Conservation (phyloP, 2,888 invertebrate genomes). For the Beris morrisii region DNA sequence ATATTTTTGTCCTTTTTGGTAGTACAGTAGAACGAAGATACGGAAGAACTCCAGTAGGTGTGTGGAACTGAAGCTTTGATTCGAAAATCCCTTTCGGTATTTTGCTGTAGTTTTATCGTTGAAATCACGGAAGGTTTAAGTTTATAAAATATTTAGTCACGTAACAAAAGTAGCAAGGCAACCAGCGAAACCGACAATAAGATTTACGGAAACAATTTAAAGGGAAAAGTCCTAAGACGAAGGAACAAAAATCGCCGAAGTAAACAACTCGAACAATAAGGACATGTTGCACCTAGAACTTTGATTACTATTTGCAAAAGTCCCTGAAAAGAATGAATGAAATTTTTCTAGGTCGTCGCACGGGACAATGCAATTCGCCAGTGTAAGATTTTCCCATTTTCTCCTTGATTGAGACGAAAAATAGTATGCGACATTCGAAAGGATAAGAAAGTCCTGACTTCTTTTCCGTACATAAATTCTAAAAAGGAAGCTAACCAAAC, state of each 20-base stretch:
- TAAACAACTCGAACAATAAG: constrained; percentile 1
- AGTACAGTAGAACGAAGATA: too few relatives aligned
- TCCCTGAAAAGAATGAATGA: constrained; percentile 7
- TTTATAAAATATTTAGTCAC: constrained; percentile 33
- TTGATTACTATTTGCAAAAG: constrained; percentile 14
- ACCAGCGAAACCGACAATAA: constrained; percentile 4
- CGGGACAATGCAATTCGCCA: not conserved
- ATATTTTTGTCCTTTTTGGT: not conserved
- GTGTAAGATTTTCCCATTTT: too few relatives aligned
- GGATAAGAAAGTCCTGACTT: not conserved
- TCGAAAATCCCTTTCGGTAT: not conserved
- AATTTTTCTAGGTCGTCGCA: not conserved
- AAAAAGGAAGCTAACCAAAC: not conserved
- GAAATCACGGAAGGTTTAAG: constrained; percentile 11
- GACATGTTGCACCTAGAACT: constrained; percentile 11
- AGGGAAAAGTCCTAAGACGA: not conserved
- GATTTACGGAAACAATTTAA: constrained; percentile 28
- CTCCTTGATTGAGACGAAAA: too few relatives aligned
- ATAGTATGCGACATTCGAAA: not conserved
- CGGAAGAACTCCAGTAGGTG: too few relatives aligned
- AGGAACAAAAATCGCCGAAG: not conserved
- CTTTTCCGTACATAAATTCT: not conserved
- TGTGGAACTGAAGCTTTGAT: not conserved
- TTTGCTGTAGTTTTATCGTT: not conserved
- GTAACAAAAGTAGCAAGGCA: constrained; percentile 21